Conservation (phyloP, 1,140 invertebrate genomes). For the Caenorhabditis tropicalis region DNA sequence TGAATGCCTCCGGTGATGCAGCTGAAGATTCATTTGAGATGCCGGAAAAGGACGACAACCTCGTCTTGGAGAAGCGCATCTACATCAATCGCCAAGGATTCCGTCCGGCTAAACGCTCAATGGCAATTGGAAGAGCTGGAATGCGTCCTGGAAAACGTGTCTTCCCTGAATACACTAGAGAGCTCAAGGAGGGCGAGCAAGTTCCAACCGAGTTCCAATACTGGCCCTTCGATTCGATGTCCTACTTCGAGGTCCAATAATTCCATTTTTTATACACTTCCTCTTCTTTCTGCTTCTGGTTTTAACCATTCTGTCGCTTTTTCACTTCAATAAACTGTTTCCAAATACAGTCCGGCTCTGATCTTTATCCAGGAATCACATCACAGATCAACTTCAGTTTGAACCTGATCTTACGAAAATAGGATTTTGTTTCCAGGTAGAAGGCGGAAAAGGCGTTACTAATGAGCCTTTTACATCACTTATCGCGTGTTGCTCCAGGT, state of each 20-base stretch:
- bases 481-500: neutral
- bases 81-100: conserved; percentile 43
- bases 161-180: too few relatives aligned
- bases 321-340: too few relatives aligned
- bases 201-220: neutral
- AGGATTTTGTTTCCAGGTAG: neutral
- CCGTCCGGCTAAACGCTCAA: conserved; percentile 54
- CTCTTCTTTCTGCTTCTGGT: too few relatives aligned
- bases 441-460: neutral
- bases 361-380: too few relatives aligned
- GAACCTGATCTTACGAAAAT: neutral
- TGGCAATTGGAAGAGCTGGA: conserved; percentile 50
- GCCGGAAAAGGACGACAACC: neutral
- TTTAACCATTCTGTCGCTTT: too few relatives aligned
- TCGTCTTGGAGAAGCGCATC: neutral
- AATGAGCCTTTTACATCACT: neutral
- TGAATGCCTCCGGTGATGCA: too few relatives aligned
- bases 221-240: too few relatives aligned
- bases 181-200: too few relatives aligned
- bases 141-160: conserved; percentile 58
- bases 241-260: too few relatives aligned
- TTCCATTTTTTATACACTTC: too few relatives aligned
- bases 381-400: neutral
- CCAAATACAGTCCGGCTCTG: too few relatives aligned
- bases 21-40: too few relatives aligned